Evolutionary conservation across 2,888 invertebrate genomes (phyloP), one percentile per base, ranked within the genome.

Genomic region (Mechanitis messenoides): DNA sequence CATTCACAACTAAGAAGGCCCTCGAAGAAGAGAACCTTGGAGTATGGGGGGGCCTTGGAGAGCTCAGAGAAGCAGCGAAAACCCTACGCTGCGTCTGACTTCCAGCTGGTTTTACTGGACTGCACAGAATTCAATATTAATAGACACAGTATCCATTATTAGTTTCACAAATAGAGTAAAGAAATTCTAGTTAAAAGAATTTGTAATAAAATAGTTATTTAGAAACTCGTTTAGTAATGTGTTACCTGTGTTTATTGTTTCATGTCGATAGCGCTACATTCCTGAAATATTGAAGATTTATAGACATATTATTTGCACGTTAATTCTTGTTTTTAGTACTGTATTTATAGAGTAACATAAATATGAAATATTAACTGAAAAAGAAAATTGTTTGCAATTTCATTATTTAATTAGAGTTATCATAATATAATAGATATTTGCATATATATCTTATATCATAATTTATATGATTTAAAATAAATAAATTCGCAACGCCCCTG

Each of bases 171-270:
- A 31, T 50, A 50, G 50, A 50, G 31, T 31, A 50, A 28, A 31
- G 50, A 50, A 31, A 50, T 50, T 50, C 50, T 11, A 50, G 31
- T 50, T 31, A 31, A 50, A 31, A 42, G 31, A 31, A 31, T 50
- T 50, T 50, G 9, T 3, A 31, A 50, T 50, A 50, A 50, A 50
- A 50, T 50, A 31, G 11, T 50, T 7, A 50, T 50, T 50, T 9
- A 50, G 47, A 50, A 50, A 50, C 50, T 7, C 7, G 50, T 50
- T 50, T 31, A 50, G 28, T 50, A 11, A 31, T 47, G 47, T 20
- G n/a, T 50, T 50, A 50, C 50, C 7, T 4, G 2, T 9, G 50
- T 28, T 31, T 20, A 20, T 50, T 31, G 50, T 50, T 50, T 50
- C 50, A 50, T 50, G 50, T 31, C 50, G 28, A 31, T 50, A 9